Evolutionary conservation across 2,888 invertebrate genomes (phyloP), one percentile per base, ranked within the genome.

Genomic region (Hirudinaria manillensis): DNA sequence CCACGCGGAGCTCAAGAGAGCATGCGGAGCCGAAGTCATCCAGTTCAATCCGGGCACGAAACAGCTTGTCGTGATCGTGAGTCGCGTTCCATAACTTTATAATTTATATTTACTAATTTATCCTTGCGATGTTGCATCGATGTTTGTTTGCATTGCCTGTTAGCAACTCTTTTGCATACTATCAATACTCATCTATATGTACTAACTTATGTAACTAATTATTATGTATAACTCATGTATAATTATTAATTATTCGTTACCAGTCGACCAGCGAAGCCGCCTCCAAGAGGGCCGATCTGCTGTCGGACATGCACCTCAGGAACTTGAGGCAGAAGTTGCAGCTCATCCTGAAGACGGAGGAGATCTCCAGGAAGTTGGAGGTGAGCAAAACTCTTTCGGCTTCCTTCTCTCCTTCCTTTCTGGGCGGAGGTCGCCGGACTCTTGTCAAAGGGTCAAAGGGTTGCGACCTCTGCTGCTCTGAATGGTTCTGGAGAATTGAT

Each of bases 1-100:
- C 83, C 94, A 94, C 88, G 93, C 92, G 88, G 94, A 96, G 89
- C 95, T 95, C 89, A 93, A 93, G 89, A 93, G 93, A 87, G 92
- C 91, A 82, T 92, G 94, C 87, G 91, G 90, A 85, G 95, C 94
- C 79, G 91, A 92, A 83, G 90, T 93, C 82, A 93, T 94, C 87
- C 90, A 91, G 87, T 96, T 92, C 88, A 90, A 92, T 87, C 89
- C 93, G 78, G 93, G 93, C 83, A 90, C 91, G 84, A 91, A 91
- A 84, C 90, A 90, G 83, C 89, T 97, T 80, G 89, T 91, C 86
- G 91, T 93, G 83, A 90, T 96, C 87, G 87, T 87, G 82, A 85
- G 86, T 83, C 61, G 55, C 1, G 45, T 45, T 61, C 29, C 13
- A 10, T 45, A 10, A 16, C 45, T 7, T 45, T 16, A 4, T 38